Evolutionary conservation across 2,797 vertebrate genomes (phyloP).

Genomic region (Thamnophis elegans): DNA sequence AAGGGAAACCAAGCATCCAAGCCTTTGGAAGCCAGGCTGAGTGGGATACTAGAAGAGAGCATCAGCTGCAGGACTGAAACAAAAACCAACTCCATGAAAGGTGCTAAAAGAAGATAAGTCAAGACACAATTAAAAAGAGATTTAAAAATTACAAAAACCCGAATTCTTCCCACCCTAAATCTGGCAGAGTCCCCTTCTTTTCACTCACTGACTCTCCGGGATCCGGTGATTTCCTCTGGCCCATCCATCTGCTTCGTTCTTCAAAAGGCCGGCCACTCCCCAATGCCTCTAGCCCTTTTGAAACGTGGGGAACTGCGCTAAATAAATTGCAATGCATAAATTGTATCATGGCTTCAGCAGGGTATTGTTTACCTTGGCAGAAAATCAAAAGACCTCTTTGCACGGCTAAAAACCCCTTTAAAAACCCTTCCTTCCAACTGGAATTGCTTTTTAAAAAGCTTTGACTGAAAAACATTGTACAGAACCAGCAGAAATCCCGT

Average conservation of each 20-base stretch:
- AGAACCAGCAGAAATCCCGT: not conserved
- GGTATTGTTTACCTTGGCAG: not conserved
- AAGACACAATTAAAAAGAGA: not conserved
- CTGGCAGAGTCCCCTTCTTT: not conserved
- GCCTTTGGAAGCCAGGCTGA: not conserved
- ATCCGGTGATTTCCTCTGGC: not conserved
- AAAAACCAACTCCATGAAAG: not conserved
- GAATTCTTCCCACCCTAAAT: not conserved
- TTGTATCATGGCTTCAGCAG: not conserved
- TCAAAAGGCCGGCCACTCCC: not conserved
- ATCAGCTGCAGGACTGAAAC: not conserved
- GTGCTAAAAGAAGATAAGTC: not conserved
- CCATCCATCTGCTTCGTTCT: not conserved
- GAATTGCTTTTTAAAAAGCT: not conserved
- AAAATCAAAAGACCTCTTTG: not conserved
- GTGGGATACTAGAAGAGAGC: not conserved
- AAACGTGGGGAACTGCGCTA: not conserved
- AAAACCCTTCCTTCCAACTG: not conserved
- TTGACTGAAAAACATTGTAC: not conserved
- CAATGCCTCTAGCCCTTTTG: not conserved
- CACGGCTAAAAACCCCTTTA: not conserved
- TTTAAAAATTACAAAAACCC: not conserved
- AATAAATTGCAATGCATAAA: not conserved
- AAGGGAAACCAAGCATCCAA: not conserved
- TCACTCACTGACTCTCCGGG: not conserved